Evolutionary conservation across 2,888 invertebrate species (phyloP).

Genomic region (Sclerodermus sp.): DNA sequence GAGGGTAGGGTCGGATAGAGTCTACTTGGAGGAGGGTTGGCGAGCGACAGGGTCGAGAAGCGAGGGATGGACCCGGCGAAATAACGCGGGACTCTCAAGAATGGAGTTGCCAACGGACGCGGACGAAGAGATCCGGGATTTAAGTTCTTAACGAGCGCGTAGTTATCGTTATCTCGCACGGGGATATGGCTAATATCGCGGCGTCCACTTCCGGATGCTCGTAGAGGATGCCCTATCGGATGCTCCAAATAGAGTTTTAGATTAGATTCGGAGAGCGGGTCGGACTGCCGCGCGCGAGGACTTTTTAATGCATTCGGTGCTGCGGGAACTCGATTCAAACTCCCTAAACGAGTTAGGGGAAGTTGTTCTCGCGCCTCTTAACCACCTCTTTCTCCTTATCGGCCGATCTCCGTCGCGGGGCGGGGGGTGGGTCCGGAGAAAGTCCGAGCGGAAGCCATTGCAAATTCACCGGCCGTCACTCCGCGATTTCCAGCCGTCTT

Average conservation of each 20-base stretch:
- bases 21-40: no score
- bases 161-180: conserved; percentile 19
- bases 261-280: conserved; percentile 39
- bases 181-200: neutral
- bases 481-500: conserved; percentile 7
- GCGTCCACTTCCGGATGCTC: no score
- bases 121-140: conserved; percentile 21
- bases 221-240: conserved; percentile 31
- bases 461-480: conserved; percentile 21
- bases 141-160: conserved; percentile 38
- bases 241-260: conserved; percentile 42
- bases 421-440: neutral
- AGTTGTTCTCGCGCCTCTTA: conserved; percentile 28
- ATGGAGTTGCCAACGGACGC: conserved; percentile 5
- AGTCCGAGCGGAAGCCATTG: conserved; percentile 24
- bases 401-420: conserved; percentile 26
- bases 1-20: no score
- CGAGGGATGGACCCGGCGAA: no score
- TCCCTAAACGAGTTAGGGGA: conserved; percentile 43
- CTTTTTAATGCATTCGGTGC: conserved; percentile 42
- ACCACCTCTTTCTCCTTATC: conserved; percentile 29
- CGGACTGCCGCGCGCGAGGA: conserved; percentile 30
- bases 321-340: conserved; percentile 40
- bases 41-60: no score
- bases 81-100: no score